Evolutionary conservation across 2,797 vertebrate genomes (phyloP).

Genomic region (Cygnus olor): DNA sequence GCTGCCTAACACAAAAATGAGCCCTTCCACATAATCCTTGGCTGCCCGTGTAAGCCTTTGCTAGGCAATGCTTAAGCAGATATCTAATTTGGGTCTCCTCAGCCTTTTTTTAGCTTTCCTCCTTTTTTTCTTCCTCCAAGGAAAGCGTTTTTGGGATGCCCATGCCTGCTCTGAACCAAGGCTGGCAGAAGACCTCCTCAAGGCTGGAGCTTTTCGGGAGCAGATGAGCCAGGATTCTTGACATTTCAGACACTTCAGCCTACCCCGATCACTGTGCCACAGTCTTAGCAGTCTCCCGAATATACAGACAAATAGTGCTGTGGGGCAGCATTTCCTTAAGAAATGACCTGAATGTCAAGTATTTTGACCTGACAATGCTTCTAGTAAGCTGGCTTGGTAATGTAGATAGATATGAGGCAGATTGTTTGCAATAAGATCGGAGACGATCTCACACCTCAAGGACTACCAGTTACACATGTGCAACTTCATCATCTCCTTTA

Average conservation of each 20-base stretch:
- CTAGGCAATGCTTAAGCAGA: background rate
- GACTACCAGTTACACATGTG: background rate
- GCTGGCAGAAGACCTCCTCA: background rate
- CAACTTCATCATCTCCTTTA: background rate
- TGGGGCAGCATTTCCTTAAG: background rate
- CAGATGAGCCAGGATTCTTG: background rate
- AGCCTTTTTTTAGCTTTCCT: background rate
- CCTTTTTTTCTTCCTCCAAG: background rate
- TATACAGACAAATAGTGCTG: background rate
- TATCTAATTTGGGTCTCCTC: background rate
- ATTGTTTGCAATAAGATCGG: slow-evolving; percentile 41
- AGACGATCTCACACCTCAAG: background rate
- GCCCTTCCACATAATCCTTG: background rate
- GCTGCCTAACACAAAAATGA: background rate
- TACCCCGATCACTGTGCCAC: background rate
- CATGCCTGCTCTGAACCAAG: background rate
- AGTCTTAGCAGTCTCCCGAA: background rate
- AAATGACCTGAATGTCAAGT: background rate
- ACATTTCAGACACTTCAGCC: background rate
- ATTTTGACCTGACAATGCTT: background rate
- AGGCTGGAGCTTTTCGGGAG: background rate
- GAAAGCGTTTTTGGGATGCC: background rate
- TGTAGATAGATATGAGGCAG: background rate
- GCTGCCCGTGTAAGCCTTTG: background rate
- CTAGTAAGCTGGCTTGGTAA: background rate